Conservation (phyloP, 2,113 vertebrate genomes). For the Aptenodytes patagonicus region DNA sequence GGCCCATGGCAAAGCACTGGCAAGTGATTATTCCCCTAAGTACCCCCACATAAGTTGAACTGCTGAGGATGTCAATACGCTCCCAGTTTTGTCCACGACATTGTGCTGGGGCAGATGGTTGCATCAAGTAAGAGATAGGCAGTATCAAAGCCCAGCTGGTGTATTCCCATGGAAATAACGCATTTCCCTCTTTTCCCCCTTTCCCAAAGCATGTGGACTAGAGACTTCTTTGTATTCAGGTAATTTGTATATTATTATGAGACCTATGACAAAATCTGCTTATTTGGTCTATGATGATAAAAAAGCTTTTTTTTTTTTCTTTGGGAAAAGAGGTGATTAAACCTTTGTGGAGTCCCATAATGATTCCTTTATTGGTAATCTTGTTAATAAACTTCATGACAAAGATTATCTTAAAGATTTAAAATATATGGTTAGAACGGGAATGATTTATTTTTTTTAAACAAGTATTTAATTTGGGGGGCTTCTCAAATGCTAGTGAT, state of each 20-base stretch:
- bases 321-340: background rate
- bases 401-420: background rate
- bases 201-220: background rate
- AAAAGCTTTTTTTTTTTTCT: rapidly evolving
- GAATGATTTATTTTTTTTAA: background rate
- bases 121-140: rapidly evolving
- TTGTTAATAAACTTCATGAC: background rate
- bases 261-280: background rate
- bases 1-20: background rate
- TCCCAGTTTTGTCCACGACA: rapidly evolving
- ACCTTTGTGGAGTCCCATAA: background rate
- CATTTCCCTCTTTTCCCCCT: background rate
- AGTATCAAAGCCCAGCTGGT: background rate
- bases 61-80: rapidly evolving
- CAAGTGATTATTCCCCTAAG: background rate
- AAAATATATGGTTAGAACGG: background rate
- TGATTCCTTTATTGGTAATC: background rate
- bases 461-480: background rate
- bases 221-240: background rate
- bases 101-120: background rate
- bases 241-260: background rate
- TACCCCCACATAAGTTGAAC: rapidly evolving
- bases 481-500: background rate
- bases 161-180: background rate
- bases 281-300: background rate